A percentile compares a stretch with the other conserved stretches of the same genome.
These are phyloP conservation scores for Dasypolia templi DNA, from an alignment of 2,888 invertebrate genomes.

Conservation along the genomic window DNA sequence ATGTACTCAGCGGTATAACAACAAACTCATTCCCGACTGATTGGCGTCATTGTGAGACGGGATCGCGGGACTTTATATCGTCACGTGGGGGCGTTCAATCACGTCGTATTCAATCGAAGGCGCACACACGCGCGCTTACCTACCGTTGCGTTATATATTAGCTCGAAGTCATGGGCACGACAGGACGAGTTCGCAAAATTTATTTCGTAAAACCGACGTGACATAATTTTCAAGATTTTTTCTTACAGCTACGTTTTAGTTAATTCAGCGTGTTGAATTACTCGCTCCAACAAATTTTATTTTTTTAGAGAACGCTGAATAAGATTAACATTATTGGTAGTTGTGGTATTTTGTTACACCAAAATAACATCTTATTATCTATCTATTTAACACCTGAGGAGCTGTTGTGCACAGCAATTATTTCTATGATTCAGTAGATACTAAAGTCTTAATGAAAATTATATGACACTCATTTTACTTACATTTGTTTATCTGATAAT, in stretches of 20 bases:
- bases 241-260: slow-evolving; percentile 31
- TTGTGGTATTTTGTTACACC: too few species aligned
- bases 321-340: slow-evolving; percentile 7
- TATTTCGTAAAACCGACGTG: slow-evolving; percentile 49
- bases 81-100: slow-evolving; percentile 78
- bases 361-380: too few species aligned
- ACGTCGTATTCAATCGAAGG: slow-evolving; percentile 77
- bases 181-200: slow-evolving; percentile 57
- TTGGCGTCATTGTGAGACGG: slow-evolving; percentile 81
- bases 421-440: too few species aligned
- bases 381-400: too few species aligned
- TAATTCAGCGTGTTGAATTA: slow-evolving; percentile 16
- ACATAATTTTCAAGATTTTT: slow-evolving; percentile 45
- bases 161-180: slow-evolving; percentile 28
- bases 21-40: slow-evolving; percentile 79
- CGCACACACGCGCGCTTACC: slow-evolving; percentile 45
- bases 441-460: too few species aligned
- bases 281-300: slow-evolving; percentile 13
- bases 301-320: slow-evolving; percentile 8
- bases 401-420: too few species aligned
- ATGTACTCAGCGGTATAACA: slow-evolving; percentile 66
- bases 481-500: too few species aligned
- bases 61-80: slow-evolving; percentile 71
- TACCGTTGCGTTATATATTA: slow-evolving; percentile 62
- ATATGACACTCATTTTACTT: too few species aligned